Percentiles rank a stretch among this genome's conserved stretches.
Conservation (phyloP, 1,140 invertebrate genomes). For the Cryptotermes secundus region DNA sequence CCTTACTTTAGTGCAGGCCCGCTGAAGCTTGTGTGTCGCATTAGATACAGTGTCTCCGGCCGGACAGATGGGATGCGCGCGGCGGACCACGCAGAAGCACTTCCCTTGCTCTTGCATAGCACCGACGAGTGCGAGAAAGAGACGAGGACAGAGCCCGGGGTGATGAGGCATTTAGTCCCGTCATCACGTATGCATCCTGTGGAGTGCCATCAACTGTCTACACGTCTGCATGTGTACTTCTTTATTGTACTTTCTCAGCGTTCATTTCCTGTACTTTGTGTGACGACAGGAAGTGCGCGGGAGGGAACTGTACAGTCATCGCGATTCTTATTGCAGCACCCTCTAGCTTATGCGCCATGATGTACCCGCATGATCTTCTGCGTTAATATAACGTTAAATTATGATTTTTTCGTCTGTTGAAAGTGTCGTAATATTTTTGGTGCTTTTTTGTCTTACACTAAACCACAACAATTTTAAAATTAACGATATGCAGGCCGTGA, state of each 20-base stretch:
- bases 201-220: not conserved
- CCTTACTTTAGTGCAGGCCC: no score
- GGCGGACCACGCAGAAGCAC: not conserved
- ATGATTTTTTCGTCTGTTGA: no score
- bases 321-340: not conserved
- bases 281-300: not conserved
- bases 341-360: not conserved
- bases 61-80: not conserved
- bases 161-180: not conserved
- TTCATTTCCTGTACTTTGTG: constrained; percentile 13
- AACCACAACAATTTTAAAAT: no score
- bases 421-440: no score
- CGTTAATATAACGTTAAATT: no score
- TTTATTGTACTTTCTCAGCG: constrained; percentile 2
- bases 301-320: not conserved
- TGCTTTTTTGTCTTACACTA: no score
- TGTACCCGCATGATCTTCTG: no score
- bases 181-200: constrained; percentile 10
- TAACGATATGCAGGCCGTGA: no score
- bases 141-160: not conserved
- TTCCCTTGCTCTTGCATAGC: not conserved
- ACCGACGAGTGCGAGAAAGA: not conserved
- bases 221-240: constrained; percentile 1
- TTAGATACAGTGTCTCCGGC: no score
- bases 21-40: no score